phyloP scores from a whole-genome alignment of 2,797 vertebrate genomes.

The Taenioides sp. region DNA sequence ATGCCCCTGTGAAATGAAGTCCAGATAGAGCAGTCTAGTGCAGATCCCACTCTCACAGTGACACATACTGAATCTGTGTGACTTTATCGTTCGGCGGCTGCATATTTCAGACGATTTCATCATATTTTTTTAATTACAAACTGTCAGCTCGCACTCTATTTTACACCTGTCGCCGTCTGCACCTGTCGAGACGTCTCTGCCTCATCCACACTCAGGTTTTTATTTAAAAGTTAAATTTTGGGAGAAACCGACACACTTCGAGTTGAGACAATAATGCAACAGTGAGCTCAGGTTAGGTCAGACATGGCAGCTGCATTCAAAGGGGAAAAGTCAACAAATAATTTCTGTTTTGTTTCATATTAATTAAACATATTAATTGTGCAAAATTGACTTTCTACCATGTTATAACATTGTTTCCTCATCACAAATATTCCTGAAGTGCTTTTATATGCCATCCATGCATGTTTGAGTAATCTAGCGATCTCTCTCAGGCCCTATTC shows the following conservation, averaged over 20 bases:
- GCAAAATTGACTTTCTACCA: no score
- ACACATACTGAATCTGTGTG: background rate
- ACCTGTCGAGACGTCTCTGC: background rate
- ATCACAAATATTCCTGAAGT: no score
- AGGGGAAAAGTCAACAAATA: background rate
- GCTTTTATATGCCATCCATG: no score
- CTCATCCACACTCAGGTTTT: constrained; percentile 1
- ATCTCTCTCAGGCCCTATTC: no score
- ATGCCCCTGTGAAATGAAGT: background rate
- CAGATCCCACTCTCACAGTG: background rate
- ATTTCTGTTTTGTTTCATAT: no score
- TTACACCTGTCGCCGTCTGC: background rate
- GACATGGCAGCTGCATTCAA: background rate
- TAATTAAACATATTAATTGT: no score
- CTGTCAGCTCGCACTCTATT: background rate
- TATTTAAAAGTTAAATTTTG: constrained; percentile 10
- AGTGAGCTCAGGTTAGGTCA: constrained; percentile 4
- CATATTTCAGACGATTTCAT: constrained; percentile 11
- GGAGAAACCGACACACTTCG: constrained; percentile 1
- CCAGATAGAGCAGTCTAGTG: background rate
- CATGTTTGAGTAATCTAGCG: no score
- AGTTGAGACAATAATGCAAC: constrained; percentile 5
- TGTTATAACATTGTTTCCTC: no score
- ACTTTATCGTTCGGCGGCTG: constrained; percentile 2
- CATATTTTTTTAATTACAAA: constrained; percentile 16